phyloP scores from a whole-genome alignment of 1,140 invertebrate genomes.

The Babylonia areolata region DNA sequence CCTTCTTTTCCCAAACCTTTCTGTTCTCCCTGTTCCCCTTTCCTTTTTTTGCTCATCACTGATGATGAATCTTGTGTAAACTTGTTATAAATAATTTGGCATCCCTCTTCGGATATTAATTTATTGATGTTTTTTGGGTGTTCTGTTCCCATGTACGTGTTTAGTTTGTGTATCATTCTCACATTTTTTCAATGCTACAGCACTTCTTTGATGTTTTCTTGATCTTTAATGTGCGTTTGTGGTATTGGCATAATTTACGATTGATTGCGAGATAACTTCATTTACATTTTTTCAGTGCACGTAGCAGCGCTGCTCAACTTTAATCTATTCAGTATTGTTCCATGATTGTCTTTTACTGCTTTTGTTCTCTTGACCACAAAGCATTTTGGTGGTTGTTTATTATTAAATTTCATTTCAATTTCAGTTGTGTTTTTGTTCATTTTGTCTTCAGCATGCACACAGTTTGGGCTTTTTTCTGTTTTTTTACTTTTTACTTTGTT shows the following conservation, averaged over 20 bases:
- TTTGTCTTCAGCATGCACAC: conserved; percentile 34
- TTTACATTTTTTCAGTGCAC: conserved; percentile 42
- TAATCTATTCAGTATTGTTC: conserved; percentile 47
- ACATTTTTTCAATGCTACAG: conserved; percentile 30
- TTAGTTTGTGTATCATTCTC: conserved; percentile 32
- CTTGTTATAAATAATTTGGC: conserved; percentile 33
- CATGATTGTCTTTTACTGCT: conserved; percentile 46
- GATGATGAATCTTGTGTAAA: conserved; percentile 25
- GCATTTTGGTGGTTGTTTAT: conserved; percentile 37
- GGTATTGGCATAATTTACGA: conserved; percentile 46
- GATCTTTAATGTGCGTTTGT: conserved; percentile 40
- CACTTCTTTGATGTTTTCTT: conserved; percentile 27
- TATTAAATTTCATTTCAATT: conserved; percentile 48
- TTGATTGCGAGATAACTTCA: conserved; percentile 31
- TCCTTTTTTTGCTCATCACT: conserved; percentile 13
- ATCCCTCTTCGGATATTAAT: conserved; percentile 34
- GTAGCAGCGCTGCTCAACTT: conserved; percentile 44
- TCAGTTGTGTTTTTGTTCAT: conserved; percentile 43
- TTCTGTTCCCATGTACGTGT: conserved; percentile 25
- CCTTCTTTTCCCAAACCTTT: not conserved
- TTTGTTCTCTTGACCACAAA: conserved; percentile 41
- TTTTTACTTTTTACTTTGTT: conserved; percentile 15
- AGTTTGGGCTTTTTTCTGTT: conserved; percentile 20
- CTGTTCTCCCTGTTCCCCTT: not conserved
- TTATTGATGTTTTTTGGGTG: conserved; percentile 28